Evolutionary conservation across 2,113 vertebrate species (phyloP).

Genomic region (Psephotus haematonotus): DNA sequence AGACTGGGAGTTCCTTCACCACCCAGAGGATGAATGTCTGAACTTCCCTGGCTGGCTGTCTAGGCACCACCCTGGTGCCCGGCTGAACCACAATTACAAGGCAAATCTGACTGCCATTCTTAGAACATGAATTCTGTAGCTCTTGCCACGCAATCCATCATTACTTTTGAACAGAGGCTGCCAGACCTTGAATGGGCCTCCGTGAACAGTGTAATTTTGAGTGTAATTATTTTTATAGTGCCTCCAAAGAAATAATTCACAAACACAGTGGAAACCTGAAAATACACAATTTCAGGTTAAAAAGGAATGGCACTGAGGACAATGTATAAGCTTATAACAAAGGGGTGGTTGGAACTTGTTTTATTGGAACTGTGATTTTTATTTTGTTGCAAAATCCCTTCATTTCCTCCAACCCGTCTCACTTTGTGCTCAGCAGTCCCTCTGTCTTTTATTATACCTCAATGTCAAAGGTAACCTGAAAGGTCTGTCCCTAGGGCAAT

Average conservation of each 20-base stretch:
- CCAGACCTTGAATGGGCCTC: neutral
- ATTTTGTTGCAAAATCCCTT: neutral
- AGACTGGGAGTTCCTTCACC: neutral
- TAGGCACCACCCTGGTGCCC: neutral
- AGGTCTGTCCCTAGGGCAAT: neutral
- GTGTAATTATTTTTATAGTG: neutral
- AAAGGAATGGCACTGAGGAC: neutral
- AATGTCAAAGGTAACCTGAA: neutral
- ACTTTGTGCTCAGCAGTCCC: neutral
- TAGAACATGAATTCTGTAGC: neutral
- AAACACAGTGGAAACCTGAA: neutral
- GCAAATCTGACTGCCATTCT: neutral
- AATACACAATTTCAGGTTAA: neutral
- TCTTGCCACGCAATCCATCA: neutral
- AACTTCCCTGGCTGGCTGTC: neutral
- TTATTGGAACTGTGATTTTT: neutral
- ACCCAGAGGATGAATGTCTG: neutral
- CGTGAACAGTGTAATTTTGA: neutral
- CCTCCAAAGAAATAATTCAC: neutral
- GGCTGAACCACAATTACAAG: neutral
- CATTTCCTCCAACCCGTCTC: neutral
- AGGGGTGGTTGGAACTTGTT: neutral
- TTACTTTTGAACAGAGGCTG: neutral
- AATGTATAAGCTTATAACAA: neutral
- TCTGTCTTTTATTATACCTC: neutral